Conservation (phyloP, 2,797 vertebrate species). For the Podarcis siculus region DNA sequence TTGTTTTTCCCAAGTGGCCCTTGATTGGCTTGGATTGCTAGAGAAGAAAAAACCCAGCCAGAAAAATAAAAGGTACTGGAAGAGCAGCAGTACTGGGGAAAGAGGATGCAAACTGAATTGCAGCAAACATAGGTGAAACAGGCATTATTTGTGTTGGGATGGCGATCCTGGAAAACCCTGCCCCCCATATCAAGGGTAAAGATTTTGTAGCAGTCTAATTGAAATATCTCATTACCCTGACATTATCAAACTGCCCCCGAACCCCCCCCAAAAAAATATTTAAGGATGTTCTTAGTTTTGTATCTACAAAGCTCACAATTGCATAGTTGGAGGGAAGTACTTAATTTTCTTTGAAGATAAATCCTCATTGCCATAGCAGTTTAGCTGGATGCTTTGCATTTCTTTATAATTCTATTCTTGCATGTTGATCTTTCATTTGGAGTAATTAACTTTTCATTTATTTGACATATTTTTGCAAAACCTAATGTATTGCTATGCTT, state of each 20-base stretch:
- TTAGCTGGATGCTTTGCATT: neutral
- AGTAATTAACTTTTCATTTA: neutral
- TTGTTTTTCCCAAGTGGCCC: neutral
- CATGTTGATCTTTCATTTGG: neutral
- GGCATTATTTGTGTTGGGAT: neutral
- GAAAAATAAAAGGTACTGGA: neutral
- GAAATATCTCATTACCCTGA: neutral
- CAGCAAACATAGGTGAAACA: neutral
- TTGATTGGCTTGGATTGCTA: neutral
- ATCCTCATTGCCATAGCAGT: neutral
- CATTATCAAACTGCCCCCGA: rapidly evolving
- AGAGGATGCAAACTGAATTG: neutral
- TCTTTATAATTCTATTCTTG: neutral
- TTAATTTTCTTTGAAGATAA: neutral
- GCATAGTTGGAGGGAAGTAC: neutral
- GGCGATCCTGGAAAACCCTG: neutral
- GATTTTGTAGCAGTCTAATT: neutral
- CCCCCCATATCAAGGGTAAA: neutral
- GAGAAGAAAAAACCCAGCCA: neutral
- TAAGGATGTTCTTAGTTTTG: slow-evolving; percentile 16
- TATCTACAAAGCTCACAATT: neutral
- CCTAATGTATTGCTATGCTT: neutral
- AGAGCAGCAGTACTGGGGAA: neutral
- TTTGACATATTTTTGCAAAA: neutral
- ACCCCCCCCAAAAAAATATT: neutral